A percentile compares a stretch with the other conserved stretches of the same genome.
Conservation (phyloP, 2,113 vertebrate species). For the Grammomys dolichurus region DNA sequence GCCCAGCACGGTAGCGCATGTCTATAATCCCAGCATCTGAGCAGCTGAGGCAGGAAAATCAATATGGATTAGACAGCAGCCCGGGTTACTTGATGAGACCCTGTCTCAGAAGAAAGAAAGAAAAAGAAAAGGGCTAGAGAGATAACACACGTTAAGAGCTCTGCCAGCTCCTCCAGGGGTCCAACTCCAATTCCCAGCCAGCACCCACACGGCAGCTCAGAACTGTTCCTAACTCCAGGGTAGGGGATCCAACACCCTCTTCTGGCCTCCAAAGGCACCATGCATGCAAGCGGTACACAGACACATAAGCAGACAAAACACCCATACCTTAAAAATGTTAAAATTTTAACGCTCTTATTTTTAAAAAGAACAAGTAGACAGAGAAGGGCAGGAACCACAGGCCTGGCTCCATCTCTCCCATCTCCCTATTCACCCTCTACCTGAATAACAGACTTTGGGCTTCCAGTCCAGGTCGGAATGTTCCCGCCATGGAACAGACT, state of each 20-base stretch:
- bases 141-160: neutral
- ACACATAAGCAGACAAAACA: neutral
- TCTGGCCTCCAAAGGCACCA: neutral
- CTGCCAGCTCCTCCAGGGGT: neutral
- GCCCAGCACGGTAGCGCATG: neutral
- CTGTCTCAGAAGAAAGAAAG: neutral
- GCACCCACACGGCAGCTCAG: neutral
- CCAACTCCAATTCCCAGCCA: neutral
- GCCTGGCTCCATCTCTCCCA: neutral
- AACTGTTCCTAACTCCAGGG: neutral
- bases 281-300: neutral
- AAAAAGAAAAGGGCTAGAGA: too few species aligned
- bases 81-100: neutral
- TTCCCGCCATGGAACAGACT: neutral
- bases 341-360: neutral
- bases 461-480: neutral
- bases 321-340: neutral
- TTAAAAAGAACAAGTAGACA: neutral
- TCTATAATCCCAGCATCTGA: neutral
- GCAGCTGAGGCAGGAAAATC: neutral
- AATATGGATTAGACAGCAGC: neutral
- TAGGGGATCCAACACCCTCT: neutral
- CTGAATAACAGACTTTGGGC: neutral
- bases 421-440: neutral
- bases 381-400: neutral